Conservation (phyloP, 2,113 vertebrate genomes). For the Tenrec ecaudatus region DNA sequence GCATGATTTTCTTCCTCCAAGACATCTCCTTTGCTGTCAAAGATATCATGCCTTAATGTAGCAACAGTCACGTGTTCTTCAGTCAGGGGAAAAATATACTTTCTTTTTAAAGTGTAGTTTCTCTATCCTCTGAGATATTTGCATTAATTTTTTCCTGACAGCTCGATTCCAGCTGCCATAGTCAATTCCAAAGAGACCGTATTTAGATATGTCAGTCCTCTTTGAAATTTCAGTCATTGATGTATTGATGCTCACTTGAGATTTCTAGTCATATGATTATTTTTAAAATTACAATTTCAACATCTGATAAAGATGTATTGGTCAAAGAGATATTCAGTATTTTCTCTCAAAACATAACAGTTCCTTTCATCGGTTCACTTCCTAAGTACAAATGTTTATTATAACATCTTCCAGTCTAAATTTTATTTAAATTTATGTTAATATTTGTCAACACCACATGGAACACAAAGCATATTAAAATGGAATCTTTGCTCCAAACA, state of each 20-base stretch:
- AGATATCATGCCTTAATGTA: conserved; percentile 3
- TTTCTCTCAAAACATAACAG: not conserved
- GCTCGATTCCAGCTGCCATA: conserved; percentile 75
- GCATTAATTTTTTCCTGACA: conserved; percentile 76
- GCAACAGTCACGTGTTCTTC: conserved; percentile 61
- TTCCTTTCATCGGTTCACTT: conserved; percentile 10
- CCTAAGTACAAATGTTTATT: not conserved
- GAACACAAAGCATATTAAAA: not conserved
- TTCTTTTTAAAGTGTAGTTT: conserved; percentile 79
- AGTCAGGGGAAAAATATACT: conserved; percentile 67
- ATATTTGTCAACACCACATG: not conserved
- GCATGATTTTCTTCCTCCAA: not conserved
- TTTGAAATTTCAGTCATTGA: conserved; percentile 76
- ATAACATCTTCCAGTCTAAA: conserved; percentile 14
- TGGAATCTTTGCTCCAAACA: not conserved
- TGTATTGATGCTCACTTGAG: conserved; percentile 48
- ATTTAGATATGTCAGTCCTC: conserved; percentile 71
- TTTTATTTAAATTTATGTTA: not conserved
- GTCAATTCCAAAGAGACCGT: conserved; percentile 74
- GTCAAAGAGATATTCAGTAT: not conserved
- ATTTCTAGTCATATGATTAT: conserved; percentile 47
- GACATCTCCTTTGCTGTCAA: not conserved
- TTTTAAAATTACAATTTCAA: conserved; percentile 53
- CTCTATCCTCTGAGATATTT: conserved; percentile 68
- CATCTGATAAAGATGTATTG: conserved; percentile 16